Base-by-base conservation (phyloP, 1,140 invertebrate species). In the Reticulitermes speratus region DNA sequence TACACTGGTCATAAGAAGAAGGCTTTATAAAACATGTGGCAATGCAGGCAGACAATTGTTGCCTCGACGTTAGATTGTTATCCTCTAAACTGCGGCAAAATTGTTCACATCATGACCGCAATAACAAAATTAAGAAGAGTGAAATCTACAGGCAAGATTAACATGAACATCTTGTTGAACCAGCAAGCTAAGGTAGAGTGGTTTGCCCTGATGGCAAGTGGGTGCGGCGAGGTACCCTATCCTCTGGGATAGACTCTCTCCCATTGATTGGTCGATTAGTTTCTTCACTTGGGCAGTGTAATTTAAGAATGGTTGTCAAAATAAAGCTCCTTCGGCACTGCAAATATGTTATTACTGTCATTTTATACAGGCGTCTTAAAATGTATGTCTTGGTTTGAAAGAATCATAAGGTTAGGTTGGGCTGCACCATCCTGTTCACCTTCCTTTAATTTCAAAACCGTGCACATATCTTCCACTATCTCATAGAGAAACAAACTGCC, bases 261-360 rank as follows among this genome's bases (percentile, higher is more conserved):
- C 55, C 21, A 23, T 59, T 23, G 65, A 75, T 75, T 75, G 65
- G 25, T 30, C n/a, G 65, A 75, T 75, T 30, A 30, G 65, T n/a
- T 75, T 75, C 65, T 25, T 30, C 65, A 30, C 65, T 75, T 75
- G n/a, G 2, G 25, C n/a, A 75, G 7, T 14, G 14, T 75, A 75
- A 75, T 30, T n/a, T 75, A 75, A 75, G 25, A 75, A 75, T 1
- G 65, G n/a, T 30, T 6, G 12, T 1, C 65, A 75, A 75, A 30
- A 75, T 75, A 75, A 12, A 11, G 25, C n/a, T 75, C 3, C 25
- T 75, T 30, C 12, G n/a, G 14, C 7, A 1, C n/a, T 30, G 65
- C n/a, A 75, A 59, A 75, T 75, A 75, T 75, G 25, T 75, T 75
- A 75, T 75, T 75, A 75, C 65, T 75, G 25, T 75, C n/a, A 30